A percentile compares a stretch with the other conserved stretches of the same genome.
These are phyloP conservation scores for Ectropis grisescens DNA, from an alignment of 1,140 invertebrate genomes.

Conservation along the genomic window DNA sequence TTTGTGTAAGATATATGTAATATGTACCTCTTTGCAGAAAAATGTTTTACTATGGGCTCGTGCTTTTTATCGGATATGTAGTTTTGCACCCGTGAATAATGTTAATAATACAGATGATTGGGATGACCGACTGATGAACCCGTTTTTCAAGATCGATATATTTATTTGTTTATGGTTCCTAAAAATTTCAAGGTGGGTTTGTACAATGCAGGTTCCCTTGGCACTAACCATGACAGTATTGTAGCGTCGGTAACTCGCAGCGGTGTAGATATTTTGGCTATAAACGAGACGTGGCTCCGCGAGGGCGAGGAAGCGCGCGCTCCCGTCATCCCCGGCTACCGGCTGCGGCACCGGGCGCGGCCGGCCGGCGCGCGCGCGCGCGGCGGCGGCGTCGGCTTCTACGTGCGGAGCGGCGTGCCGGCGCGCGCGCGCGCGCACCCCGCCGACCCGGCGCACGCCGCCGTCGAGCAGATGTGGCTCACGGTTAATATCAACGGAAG, in stretches of 20 bases:
- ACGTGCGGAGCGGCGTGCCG: neutral
- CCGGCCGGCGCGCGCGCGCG: neutral
- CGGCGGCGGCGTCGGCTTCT: slow-evolving; percentile 11
- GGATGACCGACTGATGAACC: too few species aligned
- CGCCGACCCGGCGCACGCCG: neutral
- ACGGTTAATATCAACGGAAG: slow-evolving; percentile 2
- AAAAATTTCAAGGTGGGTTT: too few species aligned
- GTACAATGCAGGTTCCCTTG: too few species aligned
- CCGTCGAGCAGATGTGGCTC: slow-evolving; percentile 16
- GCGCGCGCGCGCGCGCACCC: slow-evolving; percentile 4
- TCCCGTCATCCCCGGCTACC: too few species aligned
- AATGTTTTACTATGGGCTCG: too few species aligned
- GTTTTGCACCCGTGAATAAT: too few species aligned
- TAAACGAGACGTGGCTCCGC: slow-evolving; percentile 6
- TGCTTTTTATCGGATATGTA: neutral
- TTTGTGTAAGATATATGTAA: too few species aligned
- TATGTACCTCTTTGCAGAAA: too few species aligned
- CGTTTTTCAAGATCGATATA: too few species aligned
- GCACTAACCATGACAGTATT: too few species aligned
- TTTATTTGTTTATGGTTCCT: too few species aligned
- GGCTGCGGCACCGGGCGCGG: too few species aligned
- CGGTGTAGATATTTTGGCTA: slow-evolving; percentile 7
- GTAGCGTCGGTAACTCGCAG: slow-evolving; percentile 14
- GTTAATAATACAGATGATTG: slow-evolving; percentile 1
- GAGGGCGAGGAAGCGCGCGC: neutral